A percentile compares a stretch with the other conserved stretches of the same genome.
phyloP scores from a whole-genome alignment of 2,888 invertebrate species.

The Teinopalpus imperialis region DNA sequence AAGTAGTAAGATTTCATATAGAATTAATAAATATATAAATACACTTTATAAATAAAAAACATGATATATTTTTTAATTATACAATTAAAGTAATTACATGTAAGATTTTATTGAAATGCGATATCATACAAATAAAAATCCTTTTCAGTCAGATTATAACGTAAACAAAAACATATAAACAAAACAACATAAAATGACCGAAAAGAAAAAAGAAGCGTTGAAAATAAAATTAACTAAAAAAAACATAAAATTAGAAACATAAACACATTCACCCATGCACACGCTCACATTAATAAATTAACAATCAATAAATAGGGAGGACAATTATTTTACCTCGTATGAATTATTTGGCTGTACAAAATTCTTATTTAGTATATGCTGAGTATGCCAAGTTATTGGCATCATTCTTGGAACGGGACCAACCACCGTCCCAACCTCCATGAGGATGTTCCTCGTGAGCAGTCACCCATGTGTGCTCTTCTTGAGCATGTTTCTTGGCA shows the following conservation, averaged over 20 bases:
- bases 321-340: conserved; percentile 26
- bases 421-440: conserved; percentile 61
- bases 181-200: conserved; percentile 52
- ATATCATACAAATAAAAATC: conserved; percentile 39
- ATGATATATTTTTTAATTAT: no score
- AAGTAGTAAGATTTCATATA: neutral
- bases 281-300: conserved; percentile 50
- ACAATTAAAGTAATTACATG: no score
- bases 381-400: conserved; percentile 66
- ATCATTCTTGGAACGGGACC: conserved; percentile 69
- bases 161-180: conserved; percentile 27
- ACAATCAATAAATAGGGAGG: conserved; percentile 39
- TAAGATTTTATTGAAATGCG: conserved; percentile 32
- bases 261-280: conserved; percentile 37
- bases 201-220: conserved; percentile 49
- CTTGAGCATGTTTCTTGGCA: conserved; percentile 61
- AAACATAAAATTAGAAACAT: conserved; percentile 34
- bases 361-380: conserved; percentile 42
- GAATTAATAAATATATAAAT: conserved; percentile 11
- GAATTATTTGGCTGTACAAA: conserved; percentile 44
- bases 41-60: no score
- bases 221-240: conserved; percentile 34
- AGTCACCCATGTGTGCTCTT: conserved; percentile 51
- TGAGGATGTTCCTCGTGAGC: conserved; percentile 50
- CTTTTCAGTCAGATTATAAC: conserved; percentile 63